Percentiles rank a stretch among this genome's conserved stretches.
Conservation (phyloP, 1,140 invertebrate species). For the Globodera rostochiensis region DNA sequence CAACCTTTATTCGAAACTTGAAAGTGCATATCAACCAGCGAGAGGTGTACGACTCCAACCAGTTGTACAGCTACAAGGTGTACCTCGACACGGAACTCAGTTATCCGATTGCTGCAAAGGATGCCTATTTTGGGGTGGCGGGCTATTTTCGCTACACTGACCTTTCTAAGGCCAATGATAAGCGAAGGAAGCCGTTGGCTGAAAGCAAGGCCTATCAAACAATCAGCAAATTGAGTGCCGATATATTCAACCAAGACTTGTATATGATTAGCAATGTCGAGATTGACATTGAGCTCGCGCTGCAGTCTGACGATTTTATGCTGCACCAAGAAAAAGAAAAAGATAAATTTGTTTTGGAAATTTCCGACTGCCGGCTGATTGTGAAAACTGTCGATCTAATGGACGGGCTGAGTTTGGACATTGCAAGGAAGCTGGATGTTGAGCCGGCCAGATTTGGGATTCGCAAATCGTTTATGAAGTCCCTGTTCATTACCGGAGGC, state of each 20-base stretch:
- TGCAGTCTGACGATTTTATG: conserved; percentile 9
- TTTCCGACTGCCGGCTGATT: background rate
- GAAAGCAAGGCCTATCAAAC: background rate
- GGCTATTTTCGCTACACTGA: conserved; percentile 6
- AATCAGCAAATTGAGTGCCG: conserved; percentile 4
- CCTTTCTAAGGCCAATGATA: background rate
- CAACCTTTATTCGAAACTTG: background rate
- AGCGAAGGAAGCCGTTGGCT: background rate
- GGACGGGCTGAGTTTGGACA: conserved; percentile 30
- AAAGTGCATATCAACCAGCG: conserved; percentile 13
- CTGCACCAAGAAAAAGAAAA: background rate
- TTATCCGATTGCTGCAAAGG: background rate
- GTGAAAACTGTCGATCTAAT: conserved; percentile 26
- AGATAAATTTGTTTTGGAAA: background rate
- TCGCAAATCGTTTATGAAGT: conserved; percentile 26
- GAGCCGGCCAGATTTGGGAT: conserved; percentile 30
- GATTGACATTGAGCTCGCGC: conserved; percentile 11
- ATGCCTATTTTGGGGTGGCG: background rate
- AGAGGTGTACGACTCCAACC: conserved; percentile 16
- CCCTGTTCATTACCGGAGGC: conserved; percentile 19
- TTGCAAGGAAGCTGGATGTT: background rate
- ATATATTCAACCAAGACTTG: conserved; percentile 19
- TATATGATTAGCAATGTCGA: conserved; percentile 12
- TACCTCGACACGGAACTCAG: conserved; percentile 3
- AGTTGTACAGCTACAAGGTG: conserved; percentile 6